Conservation (phyloP, 2,888 invertebrate genomes). For the Nezara viridula region DNA sequence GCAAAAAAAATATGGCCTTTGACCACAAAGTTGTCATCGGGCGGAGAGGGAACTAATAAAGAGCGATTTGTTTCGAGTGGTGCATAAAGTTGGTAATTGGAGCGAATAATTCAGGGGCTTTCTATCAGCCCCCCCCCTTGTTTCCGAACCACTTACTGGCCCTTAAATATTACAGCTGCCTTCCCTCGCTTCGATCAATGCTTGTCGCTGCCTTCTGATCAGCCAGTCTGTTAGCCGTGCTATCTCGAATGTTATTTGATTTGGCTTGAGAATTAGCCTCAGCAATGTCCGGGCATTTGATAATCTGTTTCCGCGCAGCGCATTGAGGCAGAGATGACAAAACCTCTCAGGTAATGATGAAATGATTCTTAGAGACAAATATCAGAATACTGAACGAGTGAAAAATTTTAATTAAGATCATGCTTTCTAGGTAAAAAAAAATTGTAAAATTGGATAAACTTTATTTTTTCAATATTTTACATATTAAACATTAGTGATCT, state of each 20-base stretch:
- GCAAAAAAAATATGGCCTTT: not conserved
- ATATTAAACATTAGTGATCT: too few species aligned
- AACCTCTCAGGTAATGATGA: too few species aligned
- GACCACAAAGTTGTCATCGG: not conserved
- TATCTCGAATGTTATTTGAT: not conserved
- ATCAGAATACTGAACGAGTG: too few species aligned
- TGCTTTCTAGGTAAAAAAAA: too few species aligned
- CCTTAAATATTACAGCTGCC: constrained; percentile 33
- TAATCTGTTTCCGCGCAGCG: too few species aligned
- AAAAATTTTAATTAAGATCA: too few species aligned
- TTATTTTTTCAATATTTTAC: too few species aligned
- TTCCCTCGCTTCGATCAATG: not conserved
- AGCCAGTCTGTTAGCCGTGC: not conserved
- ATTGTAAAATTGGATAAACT: too few species aligned
- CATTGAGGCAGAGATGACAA: too few species aligned
- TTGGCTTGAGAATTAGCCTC: not conserved
- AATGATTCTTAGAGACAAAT: too few species aligned
- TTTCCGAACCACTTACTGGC: constrained; percentile 28
- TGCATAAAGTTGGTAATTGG: constrained; percentile 31
- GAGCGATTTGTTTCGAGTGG: constrained; percentile 29
- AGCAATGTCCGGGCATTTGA: not conserved
- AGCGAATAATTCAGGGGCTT: constrained; percentile 24
- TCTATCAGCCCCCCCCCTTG: constrained; percentile 13
- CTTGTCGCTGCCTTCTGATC: not conserved
- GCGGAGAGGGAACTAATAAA: not conserved